Base-by-base conservation (phyloP, 1,140 invertebrate genomes). In the Cotesia glomerata region DNA sequence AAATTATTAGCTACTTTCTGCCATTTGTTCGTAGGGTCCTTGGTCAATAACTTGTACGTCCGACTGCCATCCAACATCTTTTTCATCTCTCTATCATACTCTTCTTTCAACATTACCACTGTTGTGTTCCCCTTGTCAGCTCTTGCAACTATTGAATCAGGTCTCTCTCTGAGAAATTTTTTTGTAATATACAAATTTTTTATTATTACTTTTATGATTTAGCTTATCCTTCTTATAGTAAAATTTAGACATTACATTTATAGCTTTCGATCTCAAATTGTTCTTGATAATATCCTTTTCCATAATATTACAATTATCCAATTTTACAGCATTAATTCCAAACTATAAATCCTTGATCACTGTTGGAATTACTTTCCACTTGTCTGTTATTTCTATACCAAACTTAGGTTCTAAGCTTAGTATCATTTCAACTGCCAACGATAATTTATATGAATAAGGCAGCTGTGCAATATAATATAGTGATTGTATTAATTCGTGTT, bases 61-160 rank as follows among this genome's bases (percentile, higher is more conserved):
- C 0, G 1, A 9, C 0, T 14, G 1, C n/a, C 5, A 34, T 5
- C 5, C 3, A 39, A 0, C 2, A 64, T 2, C 0, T 11, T 11
- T 36, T 0, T 18, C 8, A 67, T 67, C 1, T 51, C 65, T 3
- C 0, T 18, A 1, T 36, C 1, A 18, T 51, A 67, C 18, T 67
- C 65, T 0, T 52, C 65, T 18, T 51, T 67, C 5, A n/a, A 14
- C 65, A 67, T 67, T 7, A 67, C 16, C 13, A 49, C 65, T 51
- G 65, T 67, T 14, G 65, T 16, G 52, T 67, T 67, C 39, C 65
- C 65, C 52, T 67, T 67, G 26, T 67, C 65, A 14, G 65, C 51
- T 16, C 65, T 5, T 14, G 51, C 51, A 5, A 67, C 36, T 5
- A 67, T 32, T 2, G 52, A 14, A 67, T 67, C 65, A 0, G 51